phyloP scores from a whole-genome alignment of 2,888 invertebrate species.

The Augiades crinisus region DNA sequence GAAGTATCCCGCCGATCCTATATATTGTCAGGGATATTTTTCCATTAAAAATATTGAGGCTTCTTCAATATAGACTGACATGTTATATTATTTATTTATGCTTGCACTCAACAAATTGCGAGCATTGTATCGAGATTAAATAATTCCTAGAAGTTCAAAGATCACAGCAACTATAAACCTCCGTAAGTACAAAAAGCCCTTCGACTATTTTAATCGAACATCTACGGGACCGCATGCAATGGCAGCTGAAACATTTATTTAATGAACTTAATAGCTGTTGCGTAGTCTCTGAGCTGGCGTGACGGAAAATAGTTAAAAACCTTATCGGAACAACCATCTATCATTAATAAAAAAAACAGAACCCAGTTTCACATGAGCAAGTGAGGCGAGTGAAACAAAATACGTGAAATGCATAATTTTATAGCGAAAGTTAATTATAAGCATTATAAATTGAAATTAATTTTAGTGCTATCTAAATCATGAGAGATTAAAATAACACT shows the following conservation, averaged over 20 bases:
- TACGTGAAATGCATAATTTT: slow-evolving; percentile 18
- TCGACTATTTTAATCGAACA: slow-evolving; percentile 7
- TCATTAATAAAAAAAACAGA: slow-evolving; percentile 8
- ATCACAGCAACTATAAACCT: too few species aligned
- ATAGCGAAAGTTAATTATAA: slow-evolving; percentile 19
- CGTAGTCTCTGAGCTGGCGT: slow-evolving; percentile 24
- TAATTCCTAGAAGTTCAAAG: too few species aligned
- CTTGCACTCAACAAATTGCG: too few species aligned
- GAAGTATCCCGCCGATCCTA: too few species aligned
- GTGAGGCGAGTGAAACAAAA: slow-evolving; percentile 13
- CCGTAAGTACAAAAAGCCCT: slow-evolving; percentile 3
- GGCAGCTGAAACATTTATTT: slow-evolving; percentile 26
- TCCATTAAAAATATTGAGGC: too few species aligned
- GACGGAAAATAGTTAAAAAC: slow-evolving; percentile 23
- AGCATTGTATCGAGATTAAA: too few species aligned
- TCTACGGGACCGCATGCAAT: slow-evolving; percentile 15
- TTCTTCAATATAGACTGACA: too few species aligned
- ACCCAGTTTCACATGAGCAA: slow-evolving; percentile 8
- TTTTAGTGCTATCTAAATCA: slow-evolving; percentile 21
- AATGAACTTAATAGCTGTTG: slow-evolving; percentile 30
- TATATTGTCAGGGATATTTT: too few species aligned
- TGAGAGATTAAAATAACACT: slow-evolving; percentile 16
- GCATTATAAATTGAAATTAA: slow-evolving; percentile 19
- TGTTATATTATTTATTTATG: too few species aligned
- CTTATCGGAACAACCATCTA: slow-evolving; percentile 12